Base-by-base conservation (phyloP, 1,140 invertebrate species). In the Cydia splendana region DNA sequence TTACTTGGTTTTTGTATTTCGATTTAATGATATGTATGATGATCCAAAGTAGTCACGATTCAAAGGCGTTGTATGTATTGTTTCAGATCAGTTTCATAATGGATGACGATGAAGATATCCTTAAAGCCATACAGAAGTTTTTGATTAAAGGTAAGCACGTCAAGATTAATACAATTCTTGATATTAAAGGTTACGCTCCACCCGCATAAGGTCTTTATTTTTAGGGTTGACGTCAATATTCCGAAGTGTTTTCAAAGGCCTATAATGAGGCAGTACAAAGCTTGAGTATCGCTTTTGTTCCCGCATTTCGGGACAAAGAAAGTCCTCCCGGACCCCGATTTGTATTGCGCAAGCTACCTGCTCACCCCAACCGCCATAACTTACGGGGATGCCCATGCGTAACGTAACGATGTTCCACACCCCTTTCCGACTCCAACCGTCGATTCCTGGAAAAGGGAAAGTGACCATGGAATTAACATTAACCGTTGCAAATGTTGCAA, bases 21-120 rank as follows among this genome's bases (percentile, higher is more conserved):
- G 24, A 77, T 67, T 79, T 30, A 69, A 30, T 74, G 34, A 74
- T 76, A 5, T 78, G 13, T 65, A 75, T 82, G 78, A 73, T 79
- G 42, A 15, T 48, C 12, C 65, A 81, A 79, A 82, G 79, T 77
- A 34, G 34, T 34, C 34, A 34, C 34, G 34, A 34, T 34, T 34
- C 34, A 34, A 34, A 34, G 34, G 5, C 34, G 34, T 13, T 48
- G 77, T 74, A 67, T 77, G 34, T 24, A 74, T 77, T 77, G 71
- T 77, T 77, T 38, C 71, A 77, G 76, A 34, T 15, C 38, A 30
- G 3, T 45, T 51, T 45, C 51, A 65, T 65, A 13, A 77, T 77
- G 76, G 51, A 65, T 28, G 71, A 65, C 18, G 69, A 67, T 20
- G 69, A 77, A 74, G 71, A 77, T 53, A 74, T 77, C 15, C 15